Evolutionary conservation across 2,113 vertebrate species (phyloP), one percentile per base, ranked within the genome.

Genomic region (Strigops habroptila): DNA sequence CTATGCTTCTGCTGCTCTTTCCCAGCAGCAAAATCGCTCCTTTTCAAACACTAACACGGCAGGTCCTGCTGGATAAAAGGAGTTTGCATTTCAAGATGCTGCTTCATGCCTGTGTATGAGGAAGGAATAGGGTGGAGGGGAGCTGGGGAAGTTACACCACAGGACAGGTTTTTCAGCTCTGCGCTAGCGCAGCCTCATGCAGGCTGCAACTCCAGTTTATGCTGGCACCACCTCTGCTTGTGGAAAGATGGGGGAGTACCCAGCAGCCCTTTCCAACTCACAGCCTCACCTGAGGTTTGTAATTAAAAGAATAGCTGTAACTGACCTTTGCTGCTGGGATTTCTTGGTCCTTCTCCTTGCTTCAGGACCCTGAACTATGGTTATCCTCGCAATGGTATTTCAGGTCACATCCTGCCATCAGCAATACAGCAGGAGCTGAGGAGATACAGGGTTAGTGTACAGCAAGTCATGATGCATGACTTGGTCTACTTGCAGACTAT

Each of bases 321-420:
- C 35, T 48, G 49, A 17, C 41, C 33, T 59, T 39, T 63, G 18
- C 43, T 49, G 51, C 59, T 64, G 60, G 39, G 14, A 31, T 69
- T 65, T 60, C 31, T 77, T 43, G 9, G 14, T 53, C 19, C 18
- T 3, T 31, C 6, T 37, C 18, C 31, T 51, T 31, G 21, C 63
- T 24, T 39, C 1, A 0, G 13, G 43, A 51, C 49, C 9, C 0
- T 1, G n/a, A 28, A 7, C 12, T 1, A 2, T 8, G 31, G n/a
- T 67, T 80, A 18, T 21, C 14, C 68, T 39, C 5, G 2, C 18
- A 35, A 22, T 1, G 2, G 71, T 22, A 35, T n/a, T 51, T 39
- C 44, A 12, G 49, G 14, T 53, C 6, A 1, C 31, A 17, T 76
- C 63, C 44, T 30, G 13, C 39, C 39, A 65, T 7, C 62, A 39